A percentile compares a stretch with the other conserved stretches of the same genome.
Evolutionary conservation across 1,140 invertebrate genomes (phyloP).

Genomic region (Steinernema feltiae): DNA sequence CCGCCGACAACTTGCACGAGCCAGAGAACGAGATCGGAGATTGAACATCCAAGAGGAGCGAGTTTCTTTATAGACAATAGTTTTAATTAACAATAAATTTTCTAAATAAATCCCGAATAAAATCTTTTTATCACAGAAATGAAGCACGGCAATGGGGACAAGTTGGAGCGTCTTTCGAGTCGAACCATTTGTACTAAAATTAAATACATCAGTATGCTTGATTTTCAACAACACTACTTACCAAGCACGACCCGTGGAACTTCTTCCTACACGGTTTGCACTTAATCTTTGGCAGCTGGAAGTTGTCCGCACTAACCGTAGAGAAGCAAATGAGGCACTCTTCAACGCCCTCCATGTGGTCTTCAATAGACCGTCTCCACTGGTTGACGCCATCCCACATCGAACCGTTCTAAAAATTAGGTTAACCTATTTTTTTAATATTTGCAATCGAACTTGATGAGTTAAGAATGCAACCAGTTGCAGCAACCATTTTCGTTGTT

Average conservation of each 20-base stretch:
- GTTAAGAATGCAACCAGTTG: background rate
- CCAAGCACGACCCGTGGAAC: slow-evolving; percentile 10
- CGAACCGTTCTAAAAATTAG: background rate
- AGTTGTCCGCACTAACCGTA: background rate
- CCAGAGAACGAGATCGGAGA: no score
- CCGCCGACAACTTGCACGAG: no score
- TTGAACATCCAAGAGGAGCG: no score
- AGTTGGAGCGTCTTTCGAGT: background rate
- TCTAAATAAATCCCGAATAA: background rate
- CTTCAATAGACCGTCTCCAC: background rate
- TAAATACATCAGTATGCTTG: background rate
- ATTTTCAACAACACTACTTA: background rate
- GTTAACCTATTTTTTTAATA: background rate
- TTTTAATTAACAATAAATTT: background rate
- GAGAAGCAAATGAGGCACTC: slow-evolving; percentile 8
- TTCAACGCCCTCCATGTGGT: background rate
- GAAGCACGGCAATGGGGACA: background rate
- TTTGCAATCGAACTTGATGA: background rate
- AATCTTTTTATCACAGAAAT: background rate
- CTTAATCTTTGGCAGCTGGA: slow-evolving; percentile 1
- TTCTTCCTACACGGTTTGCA: slow-evolving; percentile 1
- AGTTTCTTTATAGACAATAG: no score
- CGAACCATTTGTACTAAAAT: slow-evolving; percentile 1
- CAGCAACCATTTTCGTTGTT: background rate
- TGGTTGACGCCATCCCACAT: slow-evolving; percentile 4